These are phyloP conservation scores for Lordiphosa mommai DNA, from an alignment of 1,140 invertebrate genomes.

Conservation along the genomic window DNA sequence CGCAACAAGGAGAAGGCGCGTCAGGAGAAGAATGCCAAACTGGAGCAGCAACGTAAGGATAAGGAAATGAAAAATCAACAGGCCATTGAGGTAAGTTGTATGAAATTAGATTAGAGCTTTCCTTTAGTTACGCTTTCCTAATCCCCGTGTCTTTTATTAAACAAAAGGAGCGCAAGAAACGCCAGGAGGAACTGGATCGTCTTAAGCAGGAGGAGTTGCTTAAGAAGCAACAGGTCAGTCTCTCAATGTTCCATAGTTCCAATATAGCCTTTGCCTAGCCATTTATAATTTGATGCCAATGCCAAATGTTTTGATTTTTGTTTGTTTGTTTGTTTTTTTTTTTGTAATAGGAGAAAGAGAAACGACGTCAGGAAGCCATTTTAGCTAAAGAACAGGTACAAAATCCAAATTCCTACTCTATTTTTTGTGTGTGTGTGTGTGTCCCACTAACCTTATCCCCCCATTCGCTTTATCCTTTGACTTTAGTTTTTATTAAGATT, in stretches of 20 bases:
- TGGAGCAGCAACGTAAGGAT: slow-evolving; percentile 88
- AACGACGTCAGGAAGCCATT: slow-evolving; percentile 92
- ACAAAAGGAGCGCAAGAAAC: slow-evolving; percentile 88
- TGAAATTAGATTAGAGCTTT: not conserved
- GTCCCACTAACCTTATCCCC: not conserved
- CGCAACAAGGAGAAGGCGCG: slow-evolving; percentile 80
- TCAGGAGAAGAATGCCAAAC: slow-evolving; percentile 87
- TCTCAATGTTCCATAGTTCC: not conserved
- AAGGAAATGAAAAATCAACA: slow-evolving; percentile 88
- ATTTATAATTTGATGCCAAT: slow-evolving; percentile 11
- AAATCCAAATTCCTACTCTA: slow-evolving; percentile 49
- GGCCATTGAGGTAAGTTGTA: slow-evolving; percentile 82
- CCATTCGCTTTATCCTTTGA: not conserved
- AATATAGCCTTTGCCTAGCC: not conserved
- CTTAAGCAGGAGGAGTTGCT: slow-evolving; percentile 91
- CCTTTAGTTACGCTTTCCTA: slow-evolving; percentile 63
- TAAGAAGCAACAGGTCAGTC: slow-evolving; percentile 88
- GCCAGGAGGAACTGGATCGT: slow-evolving; percentile 91
- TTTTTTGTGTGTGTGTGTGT: not conserved
- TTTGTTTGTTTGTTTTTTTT: slow-evolving; percentile 28
- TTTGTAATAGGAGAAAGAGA: slow-evolving; percentile 89
- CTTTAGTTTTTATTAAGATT: too few species aligned
- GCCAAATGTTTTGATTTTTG: slow-evolving; percentile 3
- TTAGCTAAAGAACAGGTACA: slow-evolving; percentile 93
- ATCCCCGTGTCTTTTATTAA: slow-evolving; percentile 51